Evolutionary conservation across 2,113 vertebrate genomes (phyloP), one percentile per base, ranked within the genome.

Genomic region (Anser cygnoides): DNA sequence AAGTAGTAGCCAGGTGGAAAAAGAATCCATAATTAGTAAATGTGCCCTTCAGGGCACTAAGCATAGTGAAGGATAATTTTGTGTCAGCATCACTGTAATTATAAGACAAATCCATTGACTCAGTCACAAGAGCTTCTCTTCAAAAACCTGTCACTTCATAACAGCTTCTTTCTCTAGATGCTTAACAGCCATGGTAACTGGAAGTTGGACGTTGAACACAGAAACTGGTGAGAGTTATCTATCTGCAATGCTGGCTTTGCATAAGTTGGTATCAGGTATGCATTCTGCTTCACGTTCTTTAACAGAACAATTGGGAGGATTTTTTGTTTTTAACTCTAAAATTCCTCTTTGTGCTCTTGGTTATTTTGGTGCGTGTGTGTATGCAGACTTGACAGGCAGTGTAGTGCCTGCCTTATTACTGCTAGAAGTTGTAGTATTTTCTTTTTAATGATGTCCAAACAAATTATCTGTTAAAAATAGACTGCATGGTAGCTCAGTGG

Each of bases 381-480:
- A 84, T 20, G 19, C 37, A 55, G 57, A 63, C 41, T 35, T 83
- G 54, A 75, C 65, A 80, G 46, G 26, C 28, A 92, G 54, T 84
- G 85, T 58, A 63, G 57, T 49, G 82, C n/a, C 49, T 92, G 84
- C 35, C 49, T 92, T 44, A 78, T 50, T 63, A 87, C n/a, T 55
- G 76, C 25, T 29, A 61, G 49, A 74, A 91, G 52, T 61, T 68
- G 59, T 33, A 83, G 58, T 85, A 81, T 92, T 96, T 93, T 91
- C 70, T 65, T 95, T 96, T 95, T 93, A 97, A 96, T 84, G 71
- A 95, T 96, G 94, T 93, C 96, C 92, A 96, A 97, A 96, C 78
- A 97, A 96, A 97, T 90, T 91, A 93, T 93, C 77, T 74, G 74
- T 96, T 97, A 85, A 97, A 97, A 97, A 94, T 95, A 97, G 96